Percentiles rank a stretch among this genome's conserved stretches.
Evolutionary conservation across 35 echinoderm and acorn worm species (phyloP).

Genomic region (Acanthaster planci): DNA sequence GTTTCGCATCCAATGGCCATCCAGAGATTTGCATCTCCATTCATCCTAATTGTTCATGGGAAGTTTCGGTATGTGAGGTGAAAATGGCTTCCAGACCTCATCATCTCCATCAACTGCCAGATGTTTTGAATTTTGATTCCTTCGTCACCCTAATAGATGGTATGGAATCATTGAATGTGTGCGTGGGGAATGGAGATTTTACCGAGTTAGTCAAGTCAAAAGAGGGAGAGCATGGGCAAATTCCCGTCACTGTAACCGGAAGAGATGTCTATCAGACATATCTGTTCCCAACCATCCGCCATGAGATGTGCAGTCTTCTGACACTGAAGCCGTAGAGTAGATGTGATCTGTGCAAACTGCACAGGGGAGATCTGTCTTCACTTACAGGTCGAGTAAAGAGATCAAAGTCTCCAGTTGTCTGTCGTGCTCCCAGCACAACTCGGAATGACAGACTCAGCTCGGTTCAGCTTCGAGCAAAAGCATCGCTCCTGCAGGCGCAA

Average conservation of each 20-base stretch:
- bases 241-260: background rate
- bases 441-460: too few species aligned
- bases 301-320: background rate
- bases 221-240: background rate
- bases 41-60: background rate
- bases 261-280: slow-evolving; percentile 3
- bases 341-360: background rate
- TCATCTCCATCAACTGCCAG: background rate
- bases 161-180: background rate
- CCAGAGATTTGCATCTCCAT: background rate
- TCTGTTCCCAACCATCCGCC: background rate
- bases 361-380: background rate
- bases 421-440: too few species aligned
- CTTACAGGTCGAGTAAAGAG: too few species aligned
- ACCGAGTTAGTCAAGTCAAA: background rate
- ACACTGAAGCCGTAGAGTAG: background rate
- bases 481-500: background rate
- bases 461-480: background rate
- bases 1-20: background rate
- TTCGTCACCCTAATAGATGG: background rate
- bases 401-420: too few species aligned
- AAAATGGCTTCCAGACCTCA: background rate
- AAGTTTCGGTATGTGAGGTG: background rate
- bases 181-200: background rate
- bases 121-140: background rate